Percentiles rank a stretch among this genome's conserved stretches.
Evolutionary conservation across 2,113 vertebrate species (phyloP).

Genomic region (Rutilus rutilus): DNA sequence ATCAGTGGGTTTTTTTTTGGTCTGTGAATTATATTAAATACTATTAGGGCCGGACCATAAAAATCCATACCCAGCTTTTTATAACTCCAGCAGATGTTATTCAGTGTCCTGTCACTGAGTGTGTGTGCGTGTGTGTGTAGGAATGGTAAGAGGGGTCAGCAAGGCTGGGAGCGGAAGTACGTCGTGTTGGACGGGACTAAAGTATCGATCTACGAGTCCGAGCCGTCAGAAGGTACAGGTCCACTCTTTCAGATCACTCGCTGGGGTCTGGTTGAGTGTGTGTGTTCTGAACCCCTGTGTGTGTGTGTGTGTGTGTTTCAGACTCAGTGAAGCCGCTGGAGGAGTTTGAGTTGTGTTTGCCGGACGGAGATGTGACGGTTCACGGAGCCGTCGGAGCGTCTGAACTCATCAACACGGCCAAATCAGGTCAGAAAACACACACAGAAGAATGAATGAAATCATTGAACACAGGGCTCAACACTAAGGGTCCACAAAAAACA

Average conservation of each 20-base stretch:
- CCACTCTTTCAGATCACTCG: background rate
- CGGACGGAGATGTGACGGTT: constrained; percentile 95
- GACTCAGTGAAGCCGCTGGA: constrained; percentile 89
- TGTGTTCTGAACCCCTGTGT: constrained; percentile 3
- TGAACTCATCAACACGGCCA: constrained; percentile 97
- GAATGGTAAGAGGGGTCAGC: constrained; percentile 93
- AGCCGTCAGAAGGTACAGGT: constrained; percentile 91
- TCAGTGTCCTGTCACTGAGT: background rate
- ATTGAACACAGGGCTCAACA: no score
- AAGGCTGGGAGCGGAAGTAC: constrained; percentile 98
- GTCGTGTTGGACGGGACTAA: constrained; percentile 96
- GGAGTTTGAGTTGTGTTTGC: constrained; percentile 97
- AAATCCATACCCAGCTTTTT: no score
- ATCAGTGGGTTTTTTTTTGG: no score
- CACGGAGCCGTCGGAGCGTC: constrained; percentile 94
- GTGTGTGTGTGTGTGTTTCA: constrained; percentile 54
- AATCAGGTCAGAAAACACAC: constrained; percentile 83
- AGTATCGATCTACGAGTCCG: constrained; percentile 90
- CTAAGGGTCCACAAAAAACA: no score
- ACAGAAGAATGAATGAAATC: no score
- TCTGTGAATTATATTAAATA: no score
- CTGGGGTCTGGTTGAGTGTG: no score
- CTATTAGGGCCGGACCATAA: no score
- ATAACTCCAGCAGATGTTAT: background rate
- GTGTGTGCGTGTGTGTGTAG: constrained; percentile 66